Evolutionary conservation across 2,888 invertebrate genomes (phyloP).

Genomic region (Antheraea assamensis): DNA sequence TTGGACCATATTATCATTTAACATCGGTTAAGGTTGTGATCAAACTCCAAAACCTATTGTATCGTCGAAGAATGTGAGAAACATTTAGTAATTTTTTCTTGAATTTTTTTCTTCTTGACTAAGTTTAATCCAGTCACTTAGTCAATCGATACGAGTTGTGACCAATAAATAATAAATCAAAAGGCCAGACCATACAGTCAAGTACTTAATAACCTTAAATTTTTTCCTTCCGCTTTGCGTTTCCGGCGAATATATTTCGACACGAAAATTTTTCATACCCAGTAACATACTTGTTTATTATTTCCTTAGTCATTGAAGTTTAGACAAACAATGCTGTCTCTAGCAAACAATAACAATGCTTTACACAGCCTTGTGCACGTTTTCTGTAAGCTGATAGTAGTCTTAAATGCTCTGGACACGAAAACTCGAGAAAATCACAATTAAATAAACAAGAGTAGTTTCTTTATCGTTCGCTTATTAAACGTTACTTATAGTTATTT

Average conservation of each 20-base stretch:
- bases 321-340: constrained; percentile 32
- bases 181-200: not conserved
- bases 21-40: too few species aligned
- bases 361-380: constrained; percentile 21
- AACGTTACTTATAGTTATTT: constrained; percentile 28
- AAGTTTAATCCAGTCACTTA: not conserved
- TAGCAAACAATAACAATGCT: constrained; percentile 15
- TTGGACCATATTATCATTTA: too few species aligned
- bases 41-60: too few species aligned
- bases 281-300: constrained; percentile 3
- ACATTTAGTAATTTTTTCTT: too few species aligned
- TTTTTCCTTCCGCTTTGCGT: constrained; percentile 14
- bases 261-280: constrained; percentile 6
- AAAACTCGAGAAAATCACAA: constrained; percentile 31
- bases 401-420: constrained; percentile 27
- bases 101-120: not conserved
- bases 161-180: not conserved
- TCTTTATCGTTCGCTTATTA: constrained; percentile 15
- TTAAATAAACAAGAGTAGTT: constrained; percentile 29
- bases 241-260: constrained; percentile 7
- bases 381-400: constrained; percentile 34
- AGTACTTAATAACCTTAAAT: constrained; percentile 2
- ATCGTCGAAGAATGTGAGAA: not conserved
- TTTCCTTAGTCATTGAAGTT: constrained; percentile 34
- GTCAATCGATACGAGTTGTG: not conserved